phyloP scores from a whole-genome alignment of 2,888 invertebrate species.

The Meliscaeva auricollis region DNA sequence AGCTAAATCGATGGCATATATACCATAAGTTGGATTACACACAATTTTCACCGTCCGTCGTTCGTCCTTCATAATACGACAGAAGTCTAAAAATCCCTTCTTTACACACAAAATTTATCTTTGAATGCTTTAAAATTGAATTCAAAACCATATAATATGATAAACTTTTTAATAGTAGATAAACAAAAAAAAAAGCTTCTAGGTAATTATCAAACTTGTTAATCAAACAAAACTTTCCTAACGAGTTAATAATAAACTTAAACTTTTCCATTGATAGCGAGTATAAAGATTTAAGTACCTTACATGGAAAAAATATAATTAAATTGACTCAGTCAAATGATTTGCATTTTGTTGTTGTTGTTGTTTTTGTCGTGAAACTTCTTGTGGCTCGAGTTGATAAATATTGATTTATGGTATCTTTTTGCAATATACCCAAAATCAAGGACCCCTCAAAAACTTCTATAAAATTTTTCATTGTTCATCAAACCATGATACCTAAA shows the following conservation, averaged over 20 bases:
- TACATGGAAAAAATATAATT: background rate
- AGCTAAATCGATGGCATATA: too few species aligned
- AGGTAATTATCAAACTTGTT: background rate
- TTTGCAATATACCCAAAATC: too few species aligned
- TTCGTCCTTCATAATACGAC: too few species aligned
- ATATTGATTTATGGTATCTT: too few species aligned
- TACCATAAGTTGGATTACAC: too few species aligned
- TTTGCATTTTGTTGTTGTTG: background rate
- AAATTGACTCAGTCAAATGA: background rate
- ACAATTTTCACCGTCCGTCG: too few species aligned
- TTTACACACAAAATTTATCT: too few species aligned
- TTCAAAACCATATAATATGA: background rate
- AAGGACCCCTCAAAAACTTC: background rate
- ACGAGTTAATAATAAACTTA: background rate
- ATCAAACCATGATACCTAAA: background rate
- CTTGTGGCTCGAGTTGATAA: background rate
- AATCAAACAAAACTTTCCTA: background rate
- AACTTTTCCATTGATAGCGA: background rate
- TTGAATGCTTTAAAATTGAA: too few species aligned
- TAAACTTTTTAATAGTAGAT: background rate
- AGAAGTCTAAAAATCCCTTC: too few species aligned
- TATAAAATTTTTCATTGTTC: conserved; percentile 1
- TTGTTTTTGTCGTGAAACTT: too few species aligned
- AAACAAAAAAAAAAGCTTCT: too few species aligned
- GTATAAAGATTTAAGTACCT: too few species aligned